Evolutionary conservation across 2,797 vertebrate species (phyloP).

Genomic region (Euphonia xanthogaster): DNA sequence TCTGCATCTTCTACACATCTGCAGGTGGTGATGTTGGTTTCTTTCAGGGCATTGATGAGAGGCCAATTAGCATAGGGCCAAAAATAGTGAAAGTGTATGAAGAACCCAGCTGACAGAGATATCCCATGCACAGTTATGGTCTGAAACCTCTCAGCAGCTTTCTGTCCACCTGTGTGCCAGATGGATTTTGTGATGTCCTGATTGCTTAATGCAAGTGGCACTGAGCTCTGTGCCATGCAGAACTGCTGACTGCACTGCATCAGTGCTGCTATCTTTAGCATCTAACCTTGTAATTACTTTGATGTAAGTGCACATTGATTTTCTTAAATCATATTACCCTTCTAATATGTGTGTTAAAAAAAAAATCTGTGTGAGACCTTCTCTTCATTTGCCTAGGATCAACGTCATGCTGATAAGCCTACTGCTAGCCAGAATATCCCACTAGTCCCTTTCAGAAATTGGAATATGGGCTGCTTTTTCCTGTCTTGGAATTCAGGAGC

Average conservation of each 20-base stretch:
- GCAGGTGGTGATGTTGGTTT: neutral
- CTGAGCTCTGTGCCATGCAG: neutral
- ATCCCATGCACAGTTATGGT: neutral
- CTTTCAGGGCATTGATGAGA: neutral
- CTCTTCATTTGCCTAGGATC: neutral
- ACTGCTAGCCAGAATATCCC: neutral
- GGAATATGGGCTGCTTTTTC: neutral
- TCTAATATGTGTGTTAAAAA: neutral
- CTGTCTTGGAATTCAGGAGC: neutral
- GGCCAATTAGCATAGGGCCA: neutral
- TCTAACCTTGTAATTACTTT: neutral
- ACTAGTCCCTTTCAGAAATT: neutral
- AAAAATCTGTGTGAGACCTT: accelerated
- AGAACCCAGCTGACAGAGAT: neutral
- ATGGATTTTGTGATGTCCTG: neutral
- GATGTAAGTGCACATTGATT: neutral
- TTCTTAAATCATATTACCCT: neutral
- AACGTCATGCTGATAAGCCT: neutral
- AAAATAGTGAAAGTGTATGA: neutral
- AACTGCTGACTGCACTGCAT: neutral
- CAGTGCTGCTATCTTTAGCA: neutral
- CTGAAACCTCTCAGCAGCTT: neutral
- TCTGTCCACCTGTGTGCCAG: neutral
- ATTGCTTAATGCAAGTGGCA: neutral
- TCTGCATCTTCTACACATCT: neutral